Conservation (phyloP, 2,888 invertebrate species). For the Acanthosoma haemorrhoidale region DNA sequence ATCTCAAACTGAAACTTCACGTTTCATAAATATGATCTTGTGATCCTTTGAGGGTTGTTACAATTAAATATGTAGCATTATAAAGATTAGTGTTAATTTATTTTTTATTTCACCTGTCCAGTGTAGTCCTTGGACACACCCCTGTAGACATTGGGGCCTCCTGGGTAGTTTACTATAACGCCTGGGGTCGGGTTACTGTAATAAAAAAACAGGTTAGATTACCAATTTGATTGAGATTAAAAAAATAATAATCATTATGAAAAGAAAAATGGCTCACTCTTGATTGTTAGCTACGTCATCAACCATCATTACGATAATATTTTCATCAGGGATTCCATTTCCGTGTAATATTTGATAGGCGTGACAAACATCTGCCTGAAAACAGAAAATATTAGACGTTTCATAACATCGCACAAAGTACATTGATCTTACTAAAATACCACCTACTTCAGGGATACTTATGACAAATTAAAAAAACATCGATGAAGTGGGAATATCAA, state of each 20-base stretch:
- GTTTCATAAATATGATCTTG: too few species aligned
- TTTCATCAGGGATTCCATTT: slow-evolving; percentile 44
- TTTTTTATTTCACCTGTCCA: slow-evolving; percentile 48
- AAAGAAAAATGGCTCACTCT: slow-evolving; percentile 45
- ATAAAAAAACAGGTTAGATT: neutral
- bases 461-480: too few species aligned
- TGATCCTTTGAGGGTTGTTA: too few species aligned
- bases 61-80: too few species aligned
- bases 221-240: neutral
- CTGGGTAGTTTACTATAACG: slow-evolving; percentile 53
- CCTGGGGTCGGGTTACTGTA: slow-evolving; percentile 52
- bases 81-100: too few species aligned
- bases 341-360: slow-evolving; percentile 37
- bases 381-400: neutral
- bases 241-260: neutral
- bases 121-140: slow-evolving; percentile 55
- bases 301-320: slow-evolving; percentile 57
- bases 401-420: too few species aligned
- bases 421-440: too few species aligned
- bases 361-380: slow-evolving; percentile 38
- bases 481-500: too few species aligned
- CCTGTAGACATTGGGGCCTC: slow-evolving; percentile 53
- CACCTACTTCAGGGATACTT: too few species aligned
- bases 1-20: too few species aligned
- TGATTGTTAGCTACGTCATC: slow-evolving; percentile 55